A percentile compares a stretch with the other conserved stretches of the same genome.
Conservation (phyloP, 2,797 vertebrate species). For the Eremophila alpestris region DNA sequence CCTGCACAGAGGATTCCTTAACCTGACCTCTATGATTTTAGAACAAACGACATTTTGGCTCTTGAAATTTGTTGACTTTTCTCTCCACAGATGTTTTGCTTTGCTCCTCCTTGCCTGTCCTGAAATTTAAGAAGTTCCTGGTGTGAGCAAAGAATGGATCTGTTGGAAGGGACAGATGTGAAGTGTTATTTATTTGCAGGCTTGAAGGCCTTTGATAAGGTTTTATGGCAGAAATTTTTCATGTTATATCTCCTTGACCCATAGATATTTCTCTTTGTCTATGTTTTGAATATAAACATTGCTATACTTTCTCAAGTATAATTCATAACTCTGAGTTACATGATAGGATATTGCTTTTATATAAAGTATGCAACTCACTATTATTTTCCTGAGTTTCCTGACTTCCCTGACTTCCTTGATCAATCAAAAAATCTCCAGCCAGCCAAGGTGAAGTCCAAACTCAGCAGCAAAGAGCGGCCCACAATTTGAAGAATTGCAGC, state of each 20-base stretch:
- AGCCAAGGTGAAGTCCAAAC: neutral
- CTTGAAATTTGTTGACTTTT: constrained; percentile 75
- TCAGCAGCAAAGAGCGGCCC: neutral
- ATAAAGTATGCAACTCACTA: neutral
- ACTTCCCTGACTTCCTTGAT: neutral
- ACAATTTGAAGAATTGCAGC: neutral
- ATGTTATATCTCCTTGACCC: neutral
- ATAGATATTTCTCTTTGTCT: neutral
- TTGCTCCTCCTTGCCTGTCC: constrained; percentile 51
- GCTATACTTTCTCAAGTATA: neutral
- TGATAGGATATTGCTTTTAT: neutral
- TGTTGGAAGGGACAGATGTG: constrained; percentile 9
- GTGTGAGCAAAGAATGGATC: neutral
- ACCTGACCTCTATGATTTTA: constrained; percentile 53
- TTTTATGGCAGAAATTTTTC: constrained; percentile 14
- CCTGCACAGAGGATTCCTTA: constrained; percentile 60
- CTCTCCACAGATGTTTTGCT: constrained; percentile 70
- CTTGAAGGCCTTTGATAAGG: constrained; percentile 10
- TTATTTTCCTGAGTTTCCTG: neutral
- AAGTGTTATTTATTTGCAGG: constrained; percentile 6
- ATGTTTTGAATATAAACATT: constrained; percentile 12
- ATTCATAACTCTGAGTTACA: neutral
- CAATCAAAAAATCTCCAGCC: neutral
- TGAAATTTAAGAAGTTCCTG: constrained; percentile 73
- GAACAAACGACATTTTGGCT: constrained; percentile 50